These are phyloP conservation scores for Stenodera caucasica DNA, from an alignment of 2,888 invertebrate species.

Conservation along the genomic window DNA sequence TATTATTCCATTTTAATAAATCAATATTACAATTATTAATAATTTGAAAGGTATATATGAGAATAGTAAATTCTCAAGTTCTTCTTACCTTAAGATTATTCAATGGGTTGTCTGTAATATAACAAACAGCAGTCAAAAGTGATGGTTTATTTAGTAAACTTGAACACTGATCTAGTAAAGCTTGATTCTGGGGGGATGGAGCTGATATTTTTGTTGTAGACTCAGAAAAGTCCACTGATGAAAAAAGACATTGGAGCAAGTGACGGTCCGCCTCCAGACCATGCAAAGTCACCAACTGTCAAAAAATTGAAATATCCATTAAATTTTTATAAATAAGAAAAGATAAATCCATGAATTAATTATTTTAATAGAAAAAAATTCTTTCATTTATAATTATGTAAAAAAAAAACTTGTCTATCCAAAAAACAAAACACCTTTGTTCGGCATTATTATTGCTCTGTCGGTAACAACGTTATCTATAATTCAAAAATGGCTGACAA, in stretches of 20 bases:
- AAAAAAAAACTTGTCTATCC: conserved; percentile 28
- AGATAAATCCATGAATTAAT: not conserved
- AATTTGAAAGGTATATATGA: too few relatives aligned
- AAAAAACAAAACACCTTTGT: conserved; percentile 50
- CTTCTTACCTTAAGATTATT: conserved; percentile 69
- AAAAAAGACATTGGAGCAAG: conserved; percentile 92
- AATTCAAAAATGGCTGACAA: conserved; percentile 42
- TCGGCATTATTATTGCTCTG: conserved; percentile 37
- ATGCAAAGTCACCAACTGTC: conserved; percentile 83
- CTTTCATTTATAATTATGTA: conserved; percentile 24
- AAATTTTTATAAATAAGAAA: not conserved
- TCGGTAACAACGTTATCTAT: conserved; percentile 40
- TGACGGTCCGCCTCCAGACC: conserved; percentile 97
- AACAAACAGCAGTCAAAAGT: conserved; percentile 84
- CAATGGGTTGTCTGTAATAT: conserved; percentile 81
- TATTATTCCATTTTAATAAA: too few relatives aligned
- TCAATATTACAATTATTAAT: too few relatives aligned
- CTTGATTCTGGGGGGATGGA: conserved; percentile 67
- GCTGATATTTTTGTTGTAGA: conserved; percentile 63
- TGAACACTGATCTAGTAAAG: conserved; percentile 76
- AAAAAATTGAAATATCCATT: conserved; percentile 42
- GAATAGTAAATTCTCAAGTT: too few relatives aligned
- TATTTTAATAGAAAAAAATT: conserved; percentile 10
- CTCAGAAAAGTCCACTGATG: conserved; percentile 80
- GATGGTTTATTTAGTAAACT: conserved; percentile 82